Conservation (phyloP, 2,113 vertebrate genomes). For the Sciurus niger region DNA sequence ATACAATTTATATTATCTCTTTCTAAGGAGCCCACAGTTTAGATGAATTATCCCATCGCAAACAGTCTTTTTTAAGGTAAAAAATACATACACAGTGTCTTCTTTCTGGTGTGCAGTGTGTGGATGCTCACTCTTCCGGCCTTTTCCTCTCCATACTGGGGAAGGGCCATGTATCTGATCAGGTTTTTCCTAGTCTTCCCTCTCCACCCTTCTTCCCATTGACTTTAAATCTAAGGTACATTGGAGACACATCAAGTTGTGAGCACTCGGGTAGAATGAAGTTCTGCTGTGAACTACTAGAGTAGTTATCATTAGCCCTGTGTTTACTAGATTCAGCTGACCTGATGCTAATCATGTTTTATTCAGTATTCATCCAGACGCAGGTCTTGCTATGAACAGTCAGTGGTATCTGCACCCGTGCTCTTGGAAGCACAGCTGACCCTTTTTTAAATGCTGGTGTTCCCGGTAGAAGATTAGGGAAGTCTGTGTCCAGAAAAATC, state of each 20-base stretch:
- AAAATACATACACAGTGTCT: no score
- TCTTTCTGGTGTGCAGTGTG: background rate
- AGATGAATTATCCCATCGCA: background rate
- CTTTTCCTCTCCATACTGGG: background rate
- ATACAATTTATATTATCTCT: background rate
- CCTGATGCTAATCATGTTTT: background rate
- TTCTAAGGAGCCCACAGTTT: background rate
- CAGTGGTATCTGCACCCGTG: background rate
- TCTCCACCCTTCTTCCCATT: background rate
- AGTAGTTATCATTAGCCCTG: background rate
- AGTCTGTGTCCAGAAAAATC: conserved; percentile 66
- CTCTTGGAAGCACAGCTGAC: conserved; percentile 55
- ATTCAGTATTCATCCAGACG: background rate
- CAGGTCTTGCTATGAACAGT: fast-evolving
- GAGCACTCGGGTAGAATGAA: fast-evolving
- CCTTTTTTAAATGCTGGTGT: conserved; percentile 71
- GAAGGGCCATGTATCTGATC: background rate
- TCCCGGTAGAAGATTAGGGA: conserved; percentile 78
- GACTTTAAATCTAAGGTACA: background rate
- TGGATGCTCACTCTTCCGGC: background rate
- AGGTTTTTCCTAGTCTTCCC: background rate
- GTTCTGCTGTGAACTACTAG: background rate
- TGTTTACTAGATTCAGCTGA: fast-evolving
- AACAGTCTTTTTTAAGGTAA: background rate
- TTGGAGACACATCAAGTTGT: background rate